Evolutionary conservation across 2,113 vertebrate genomes (phyloP), one percentile per base, ranked within the genome.

Genomic region (Oreochromis niloticus): DNA sequence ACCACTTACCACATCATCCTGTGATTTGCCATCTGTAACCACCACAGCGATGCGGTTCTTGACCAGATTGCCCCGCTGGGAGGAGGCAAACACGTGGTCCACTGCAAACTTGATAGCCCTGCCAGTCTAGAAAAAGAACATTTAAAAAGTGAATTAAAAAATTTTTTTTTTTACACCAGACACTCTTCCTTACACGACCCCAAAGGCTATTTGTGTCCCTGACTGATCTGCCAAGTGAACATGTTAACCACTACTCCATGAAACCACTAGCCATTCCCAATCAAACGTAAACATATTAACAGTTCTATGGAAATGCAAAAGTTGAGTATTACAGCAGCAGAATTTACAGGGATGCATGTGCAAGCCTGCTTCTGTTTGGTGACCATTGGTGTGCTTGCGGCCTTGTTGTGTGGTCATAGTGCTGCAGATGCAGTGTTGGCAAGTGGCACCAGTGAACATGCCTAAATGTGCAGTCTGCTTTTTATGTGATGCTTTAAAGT

Each of bases 11-110:
- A 97, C 97, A 17, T 97, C 96, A 17, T 97, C 97, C 89, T 97
- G 97, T 41, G 97, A 97, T 88, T 97, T 97, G 13, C 97, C 97
- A 34, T 97, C 97, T 1, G 96, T 97, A 24, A 97, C 95, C 63
- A 97, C 97, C 84, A 97, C 95, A 2, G 95, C 96, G 7, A 97
- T 97, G 81, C 95, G 96, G 89, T 97, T 97, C 93, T 96, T 97
- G 19, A 95, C 95, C 48, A 88, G 79, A 22, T 90, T 95, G 43
- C 52, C 6, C 43, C 96, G 92, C 30, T 89, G 87, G 2, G 96
- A 96, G 8, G 95, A 92, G 2, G 95, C n/a, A 82, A 97, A 97
- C 7, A 97, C 96, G 8, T 96, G 96, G 56, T 97, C 91, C 36
- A 97, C 96, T 3, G 96, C 95, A 63, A 97, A 97, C 90, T 94